Evolutionary conservation across 2,113 vertebrate species (phyloP), one percentile per base, ranked within the genome.

Genomic region (Nycticebus coucang): DNA sequence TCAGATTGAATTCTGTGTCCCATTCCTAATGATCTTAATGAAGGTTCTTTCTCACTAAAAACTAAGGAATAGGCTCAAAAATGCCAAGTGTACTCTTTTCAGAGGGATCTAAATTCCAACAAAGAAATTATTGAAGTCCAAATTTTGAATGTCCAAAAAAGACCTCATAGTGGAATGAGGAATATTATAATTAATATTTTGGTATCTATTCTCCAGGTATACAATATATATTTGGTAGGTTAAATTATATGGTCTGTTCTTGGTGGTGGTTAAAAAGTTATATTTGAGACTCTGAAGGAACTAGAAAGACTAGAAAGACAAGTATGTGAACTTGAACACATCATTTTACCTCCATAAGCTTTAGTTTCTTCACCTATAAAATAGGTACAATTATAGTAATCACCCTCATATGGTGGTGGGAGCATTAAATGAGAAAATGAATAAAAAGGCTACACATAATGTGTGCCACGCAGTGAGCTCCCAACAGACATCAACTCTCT

Each of bases 341-440:
- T 57, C 12, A 86, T 5, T 60, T 81, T 15, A 62, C 53, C 57
- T 77, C 41, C 75, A 2, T 86, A 72, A 62, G 15, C 57, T 96
- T 93, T 62, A 62, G 6, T 89, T 77, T 84, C 55, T 72, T 89
- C 45, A 71, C 95, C 60, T 75, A 53, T 62, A 84, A 93, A 91
- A 84, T 78, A 15, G 50, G 14, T 4, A 69, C 5, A 17, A 68
- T 69, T n/a, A 53, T 69, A 33, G 5, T 57, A 87, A 79, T 33
- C 33, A 57, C 53, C 33, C 2, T 5, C 33, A 80, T 77, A 60
- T 75, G 50, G 17, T 66, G 68, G 55, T 95, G 19, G 87, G 41
- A 87, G 2, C 9, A 66, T 60, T 93, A 77, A 86, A 87, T 60
- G 37, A 87, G 17, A 86, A 85, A 95, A 82, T 81, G 14, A 92